Percentiles rank a stretch among this genome's conserved stretches.
Conservation (phyloP, 1,140 invertebrate species). For the Fragariocoptes setiger region DNA sequence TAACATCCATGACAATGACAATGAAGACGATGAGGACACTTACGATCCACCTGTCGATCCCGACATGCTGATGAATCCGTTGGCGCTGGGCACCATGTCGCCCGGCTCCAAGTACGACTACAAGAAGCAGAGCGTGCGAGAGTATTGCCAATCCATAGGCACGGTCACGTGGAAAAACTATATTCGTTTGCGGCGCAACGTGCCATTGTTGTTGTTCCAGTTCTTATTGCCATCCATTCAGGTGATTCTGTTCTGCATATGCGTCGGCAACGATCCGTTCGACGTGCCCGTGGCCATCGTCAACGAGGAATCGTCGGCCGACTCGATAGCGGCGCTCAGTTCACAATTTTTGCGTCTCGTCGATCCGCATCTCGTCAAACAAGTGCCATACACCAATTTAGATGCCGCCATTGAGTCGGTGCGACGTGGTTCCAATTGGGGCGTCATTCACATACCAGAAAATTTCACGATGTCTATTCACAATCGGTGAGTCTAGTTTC, state of each 20-base stretch:
- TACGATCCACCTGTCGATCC: background rate
- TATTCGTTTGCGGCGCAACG: slow-evolving; percentile 9
- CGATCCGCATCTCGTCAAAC: background rate
- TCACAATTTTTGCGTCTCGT: background rate
- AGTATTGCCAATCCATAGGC: background rate
- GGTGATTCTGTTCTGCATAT: slow-evolving; percentile 70
- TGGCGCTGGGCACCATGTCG: background rate
- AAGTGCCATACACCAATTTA: background rate
- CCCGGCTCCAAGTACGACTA: background rate
- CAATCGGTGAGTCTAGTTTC: too few relatives aligned
- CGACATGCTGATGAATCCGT: background rate
- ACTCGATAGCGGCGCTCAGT: slow-evolving; percentile 2
- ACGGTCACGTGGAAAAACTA: slow-evolving; percentile 7
- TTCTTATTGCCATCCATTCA: slow-evolving; percentile 64
- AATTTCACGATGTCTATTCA: background rate
- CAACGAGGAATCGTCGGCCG: slow-evolving; percentile 14
- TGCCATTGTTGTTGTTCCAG: slow-evolving; percentile 29
- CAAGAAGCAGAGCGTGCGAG: background rate
- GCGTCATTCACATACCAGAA: slow-evolving; percentile 3
- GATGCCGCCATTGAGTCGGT: slow-evolving; percentile 6
- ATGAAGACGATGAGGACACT: background rate
- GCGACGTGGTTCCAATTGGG: slow-evolving; percentile 7
- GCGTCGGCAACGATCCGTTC: slow-evolving; percentile 58
- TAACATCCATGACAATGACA: background rate
- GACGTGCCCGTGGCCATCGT: slow-evolving; percentile 49